Percentiles rank a stretch among this genome's conserved stretches.
Conservation (phyloP, 2,888 invertebrate genomes). For the Drosophila eohydei region DNA sequence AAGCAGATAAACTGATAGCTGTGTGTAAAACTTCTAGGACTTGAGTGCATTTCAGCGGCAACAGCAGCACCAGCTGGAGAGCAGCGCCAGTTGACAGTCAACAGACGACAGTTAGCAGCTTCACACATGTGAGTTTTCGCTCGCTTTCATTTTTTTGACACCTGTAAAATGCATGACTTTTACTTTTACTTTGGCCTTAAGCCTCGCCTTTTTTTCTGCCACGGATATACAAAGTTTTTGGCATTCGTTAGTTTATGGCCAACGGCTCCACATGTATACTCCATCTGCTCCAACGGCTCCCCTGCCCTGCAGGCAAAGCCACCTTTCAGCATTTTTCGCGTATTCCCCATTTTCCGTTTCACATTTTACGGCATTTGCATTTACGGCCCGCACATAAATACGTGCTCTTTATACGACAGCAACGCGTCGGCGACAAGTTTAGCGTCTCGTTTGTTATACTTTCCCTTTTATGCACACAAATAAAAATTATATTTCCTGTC, state of each 20-base stretch:
- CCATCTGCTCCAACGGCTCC: slow-evolving; percentile 15
- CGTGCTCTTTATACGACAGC: slow-evolving; percentile 27
- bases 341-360: slow-evolving; percentile 14
- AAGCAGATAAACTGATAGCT: slow-evolving; percentile 29
- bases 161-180: slow-evolving; percentile 58
- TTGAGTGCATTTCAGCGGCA: slow-evolving; percentile 24
- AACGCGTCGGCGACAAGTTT: slow-evolving; percentile 19
- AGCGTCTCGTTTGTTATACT: slow-evolving; percentile 27
- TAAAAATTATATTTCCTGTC: slow-evolving; percentile 6
- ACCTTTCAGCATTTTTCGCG: not conserved
- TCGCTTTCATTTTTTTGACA: slow-evolving; percentile 25
- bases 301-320: not conserved
- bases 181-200: slow-evolving; percentile 15
- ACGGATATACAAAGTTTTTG: slow-evolving; percentile 57
- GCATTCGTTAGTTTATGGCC: slow-evolving; percentile 61
- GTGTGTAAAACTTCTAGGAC: not conserved
- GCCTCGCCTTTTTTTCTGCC: slow-evolving; percentile 20
- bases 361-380: slow-evolving; percentile 45
- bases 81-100: slow-evolving; percentile 7
- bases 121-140: slow-evolving; percentile 53
- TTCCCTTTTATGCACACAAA: slow-evolving; percentile 25
- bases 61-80: not conserved
- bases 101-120: slow-evolving; percentile 8
- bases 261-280: not conserved
- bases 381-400: slow-evolving; percentile 48